These are phyloP conservation scores for Monochamus alternatus DNA, from an alignment of 2,888 invertebrate species.

Conservation along the genomic window DNA sequence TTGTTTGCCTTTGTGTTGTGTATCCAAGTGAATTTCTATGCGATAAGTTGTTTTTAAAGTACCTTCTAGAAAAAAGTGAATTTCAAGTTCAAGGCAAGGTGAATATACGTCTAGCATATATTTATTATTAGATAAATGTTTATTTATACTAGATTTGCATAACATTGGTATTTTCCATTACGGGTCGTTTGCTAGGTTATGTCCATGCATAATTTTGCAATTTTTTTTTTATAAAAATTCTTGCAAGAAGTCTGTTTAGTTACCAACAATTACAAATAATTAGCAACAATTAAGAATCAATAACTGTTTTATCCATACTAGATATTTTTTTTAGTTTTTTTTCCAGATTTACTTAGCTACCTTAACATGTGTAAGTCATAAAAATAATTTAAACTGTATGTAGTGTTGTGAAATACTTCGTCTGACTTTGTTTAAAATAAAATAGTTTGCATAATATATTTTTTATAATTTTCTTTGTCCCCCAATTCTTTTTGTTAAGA, in stretches of 20 bases:
- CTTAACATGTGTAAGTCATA: too few relatives aligned
- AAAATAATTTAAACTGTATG: too few relatives aligned
- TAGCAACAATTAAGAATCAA: neutral
- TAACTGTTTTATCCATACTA: too few relatives aligned
- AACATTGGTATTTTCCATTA: slow-evolving; percentile 42
- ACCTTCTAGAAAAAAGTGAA: slow-evolving; percentile 61
- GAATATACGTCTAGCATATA: slow-evolving; percentile 56
- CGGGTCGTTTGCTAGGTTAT: slow-evolving; percentile 21
- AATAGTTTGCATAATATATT: too few relatives aligned
- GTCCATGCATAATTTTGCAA: neutral
- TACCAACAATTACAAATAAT: neutral
- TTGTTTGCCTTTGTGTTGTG: neutral
- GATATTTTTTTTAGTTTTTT: too few relatives aligned
- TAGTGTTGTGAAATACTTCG: too few relatives aligned
- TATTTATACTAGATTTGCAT: slow-evolving; percentile 48
- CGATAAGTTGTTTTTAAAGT: slow-evolving; percentile 43
- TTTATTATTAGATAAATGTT: slow-evolving; percentile 59
- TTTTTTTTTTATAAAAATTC: neutral
- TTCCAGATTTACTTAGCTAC: too few relatives aligned
- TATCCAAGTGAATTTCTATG: slow-evolving; percentile 36
- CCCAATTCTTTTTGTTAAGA: too few relatives aligned
- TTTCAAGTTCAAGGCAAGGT: slow-evolving; percentile 69
- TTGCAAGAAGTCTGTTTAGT: neutral
- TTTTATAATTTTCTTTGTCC: too few relatives aligned
- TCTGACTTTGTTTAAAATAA: too few relatives aligned